These are phyloP conservation scores for Junonia oenone DNA, from an alignment of 2,888 invertebrate species.

Conservation along the genomic window DNA sequence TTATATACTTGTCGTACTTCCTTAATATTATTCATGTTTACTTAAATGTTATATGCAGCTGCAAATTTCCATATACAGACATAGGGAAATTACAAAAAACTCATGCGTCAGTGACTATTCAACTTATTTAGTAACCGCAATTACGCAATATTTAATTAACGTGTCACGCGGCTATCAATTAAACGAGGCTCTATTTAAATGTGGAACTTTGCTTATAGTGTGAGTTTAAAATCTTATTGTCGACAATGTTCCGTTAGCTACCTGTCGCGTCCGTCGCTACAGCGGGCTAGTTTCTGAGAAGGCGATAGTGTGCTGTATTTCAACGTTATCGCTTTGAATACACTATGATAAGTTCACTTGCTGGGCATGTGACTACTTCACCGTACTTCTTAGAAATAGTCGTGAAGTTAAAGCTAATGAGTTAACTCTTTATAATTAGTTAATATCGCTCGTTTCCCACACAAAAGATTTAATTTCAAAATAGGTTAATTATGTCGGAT, in stretches of 20 bases:
- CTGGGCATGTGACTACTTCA: conserved; percentile 55
- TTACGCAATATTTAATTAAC: conserved; percentile 10
- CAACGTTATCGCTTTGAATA: conserved; percentile 72
- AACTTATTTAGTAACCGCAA: conserved; percentile 13
- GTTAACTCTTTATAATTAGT: conserved; percentile 24
- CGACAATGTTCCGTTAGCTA: conserved; percentile 69
- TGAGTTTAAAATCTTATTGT: conserved; percentile 42
- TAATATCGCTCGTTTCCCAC: conserved; percentile 1
- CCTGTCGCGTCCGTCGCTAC: conserved; percentile 59
- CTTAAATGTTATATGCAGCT: background rate
- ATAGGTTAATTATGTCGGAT: background rate
- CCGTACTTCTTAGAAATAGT: conserved; percentile 55
- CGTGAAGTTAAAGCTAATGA: conserved; percentile 51
- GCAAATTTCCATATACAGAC: background rate
- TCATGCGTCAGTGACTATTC: conserved; percentile 3
- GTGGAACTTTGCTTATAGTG: background rate
- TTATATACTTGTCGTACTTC: background rate
- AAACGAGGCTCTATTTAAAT: conserved; percentile 1
- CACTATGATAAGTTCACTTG: conserved; percentile 66
- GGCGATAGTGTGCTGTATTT: conserved; percentile 69
- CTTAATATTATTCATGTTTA: background rate
- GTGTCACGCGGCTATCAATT: background rate
- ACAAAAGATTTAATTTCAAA: background rate
- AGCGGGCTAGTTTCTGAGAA: conserved; percentile 64
- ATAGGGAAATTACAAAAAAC: conserved; percentile 8